Percentiles rank a stretch among this genome's conserved stretches.
Evolutionary conservation across 2,113 vertebrate genomes (phyloP).

Genomic region (Cygnus buccinator): DNA sequence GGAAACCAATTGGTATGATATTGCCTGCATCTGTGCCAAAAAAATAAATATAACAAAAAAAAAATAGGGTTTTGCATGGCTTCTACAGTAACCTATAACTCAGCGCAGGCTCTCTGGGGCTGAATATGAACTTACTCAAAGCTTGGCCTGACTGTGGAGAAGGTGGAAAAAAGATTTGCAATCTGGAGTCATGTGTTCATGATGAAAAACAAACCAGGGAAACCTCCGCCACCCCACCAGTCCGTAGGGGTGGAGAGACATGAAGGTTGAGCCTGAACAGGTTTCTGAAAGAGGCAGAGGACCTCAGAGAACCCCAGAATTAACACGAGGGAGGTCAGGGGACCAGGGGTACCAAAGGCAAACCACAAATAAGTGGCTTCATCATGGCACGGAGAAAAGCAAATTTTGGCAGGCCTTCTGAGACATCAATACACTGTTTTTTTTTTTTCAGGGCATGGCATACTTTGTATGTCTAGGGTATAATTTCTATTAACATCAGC

Average conservation of each 20-base stretch:
- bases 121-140: background rate
- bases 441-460: background rate
- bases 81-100: background rate
- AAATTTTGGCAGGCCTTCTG: background rate
- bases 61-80: background rate
- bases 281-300: background rate
- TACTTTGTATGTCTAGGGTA: background rate
- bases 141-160: background rate
- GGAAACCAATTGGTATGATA: background rate
- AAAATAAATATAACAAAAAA: background rate
- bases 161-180: background rate
- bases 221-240: background rate
- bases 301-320: background rate
- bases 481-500: background rate
- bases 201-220: background rate
- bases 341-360: background rate
- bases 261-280: background rate
- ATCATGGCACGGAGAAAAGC: background rate
- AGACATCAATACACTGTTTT: background rate
- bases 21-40: background rate
- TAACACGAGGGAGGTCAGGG: background rate
- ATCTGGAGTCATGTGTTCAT: background rate
- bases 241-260: background rate
- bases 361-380: background rate
- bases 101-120: background rate